Base-by-base conservation (phyloP, 2,113 vertebrate species). In the Haemorhous mexicanus region DNA sequence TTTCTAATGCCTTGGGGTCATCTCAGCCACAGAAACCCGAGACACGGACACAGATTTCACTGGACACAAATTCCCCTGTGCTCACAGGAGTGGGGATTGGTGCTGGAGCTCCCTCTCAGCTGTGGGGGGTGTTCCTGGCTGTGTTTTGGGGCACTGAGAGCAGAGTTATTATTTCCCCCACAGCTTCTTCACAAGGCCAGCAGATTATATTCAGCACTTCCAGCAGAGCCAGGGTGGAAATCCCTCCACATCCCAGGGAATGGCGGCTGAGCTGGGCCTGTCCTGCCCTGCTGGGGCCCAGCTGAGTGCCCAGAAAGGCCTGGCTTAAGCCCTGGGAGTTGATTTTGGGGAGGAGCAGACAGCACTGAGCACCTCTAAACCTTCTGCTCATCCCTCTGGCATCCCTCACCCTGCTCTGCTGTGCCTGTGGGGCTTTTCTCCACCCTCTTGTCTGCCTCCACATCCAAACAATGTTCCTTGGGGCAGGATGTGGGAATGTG, bases 391-490 rank as follows among this genome's bases (percentile, higher is more conserved):
- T 33, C 9, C 66, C 43, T 50, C 50, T 63, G 55, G 61, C 63
- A 23, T 2, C 19, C 13, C 4, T 22, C 2, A 13, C 35, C n/a
- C 10, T 3, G 1, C 7, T 46, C 56, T 19, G 16, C 78, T 49
- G 16, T 17, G 62, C 3, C 61, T 26, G 1, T 14, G 16, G 70
- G 53, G 58, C 22, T 84, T 72, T 62, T 49, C 88, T 41, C 49
- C 33, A 46, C 32, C 11, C 32, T 52, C 1, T 6, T 13, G 5
- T 41, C 68, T 61, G 53, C 24, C 66, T 46, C 55, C 56, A 33
- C 63, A 47, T 4, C 63, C 39, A 16, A 39, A 15, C 0, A 0
- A 8, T 1, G 20, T 9, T 77, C 67, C 67, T 33, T 0, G 2
- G 67, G 44, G 22, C 72, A 69, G 28, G 8, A 7, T 44, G 9